phyloP scores from a whole-genome alignment of 2,113 vertebrate genomes.

The Amia ocellicauda region DNA sequence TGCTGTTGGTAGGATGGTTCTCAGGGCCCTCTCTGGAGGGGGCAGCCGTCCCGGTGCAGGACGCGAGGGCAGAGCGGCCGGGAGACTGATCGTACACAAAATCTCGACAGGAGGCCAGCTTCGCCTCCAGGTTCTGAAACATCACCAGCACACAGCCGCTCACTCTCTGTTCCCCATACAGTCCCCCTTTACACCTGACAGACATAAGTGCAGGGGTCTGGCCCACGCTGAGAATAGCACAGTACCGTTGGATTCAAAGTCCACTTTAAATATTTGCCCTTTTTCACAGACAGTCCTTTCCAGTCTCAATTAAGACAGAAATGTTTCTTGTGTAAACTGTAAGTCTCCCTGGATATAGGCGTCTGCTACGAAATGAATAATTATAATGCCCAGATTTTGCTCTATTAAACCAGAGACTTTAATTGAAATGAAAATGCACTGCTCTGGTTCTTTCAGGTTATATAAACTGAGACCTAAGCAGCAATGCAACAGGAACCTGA shows the following conservation, averaged over 20 bases:
- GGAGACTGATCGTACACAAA: slow-evolving; percentile 83
- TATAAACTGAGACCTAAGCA: no score
- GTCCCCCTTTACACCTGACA: neutral
- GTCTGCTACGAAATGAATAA: no score
- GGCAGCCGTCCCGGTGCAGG: slow-evolving; percentile 47
- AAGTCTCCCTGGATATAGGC: no score
- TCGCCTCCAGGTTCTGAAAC: slow-evolving; percentile 89
- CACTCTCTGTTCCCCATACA: no score
- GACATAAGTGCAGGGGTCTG: neutral
- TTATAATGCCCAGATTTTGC: no score
- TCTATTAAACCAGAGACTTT: no score
- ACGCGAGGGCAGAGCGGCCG: slow-evolving; percentile 52
- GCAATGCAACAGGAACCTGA: no score
- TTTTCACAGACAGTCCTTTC: neutral
- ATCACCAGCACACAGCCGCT: neutral
- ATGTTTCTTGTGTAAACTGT: no score
- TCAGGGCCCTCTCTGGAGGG: slow-evolving; percentile 69
- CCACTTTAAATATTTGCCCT: neutral
- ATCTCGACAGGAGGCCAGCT: slow-evolving; percentile 92
- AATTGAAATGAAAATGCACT: no score
- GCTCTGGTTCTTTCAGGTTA: no score
- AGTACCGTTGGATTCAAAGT: neutral
- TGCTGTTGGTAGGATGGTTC: slow-evolving; percentile 51
- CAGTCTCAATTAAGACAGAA: neutral
- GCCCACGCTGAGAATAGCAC: neutral